Percentiles rank a stretch among this genome's conserved stretches.
phyloP scores from a whole-genome alignment of 2,797 vertebrate genomes.

The Graptemys geographica region DNA sequence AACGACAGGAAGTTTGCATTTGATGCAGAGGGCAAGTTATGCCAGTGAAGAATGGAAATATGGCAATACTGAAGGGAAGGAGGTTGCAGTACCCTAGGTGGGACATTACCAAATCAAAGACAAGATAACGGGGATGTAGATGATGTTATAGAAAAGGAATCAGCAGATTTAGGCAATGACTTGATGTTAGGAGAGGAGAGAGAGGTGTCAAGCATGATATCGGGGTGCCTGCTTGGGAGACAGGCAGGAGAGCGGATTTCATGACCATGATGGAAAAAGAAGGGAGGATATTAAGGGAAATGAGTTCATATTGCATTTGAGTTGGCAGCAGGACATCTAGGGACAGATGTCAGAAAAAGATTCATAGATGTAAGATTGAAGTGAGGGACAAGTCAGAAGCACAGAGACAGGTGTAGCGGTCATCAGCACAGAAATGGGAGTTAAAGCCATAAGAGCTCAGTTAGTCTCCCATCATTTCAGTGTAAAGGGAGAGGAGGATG shows the following conservation, averaged over 20 bases:
- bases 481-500: background rate
- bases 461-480: background rate
- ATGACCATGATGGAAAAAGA: constrained; percentile 37
- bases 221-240: background rate
- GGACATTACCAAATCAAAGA: constrained; percentile 50
- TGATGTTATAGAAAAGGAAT: constrained; percentile 50
- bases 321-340: constrained; percentile 39
- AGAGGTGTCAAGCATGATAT: constrained; percentile 48
- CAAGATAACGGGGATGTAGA: constrained; percentile 11
- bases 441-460: background rate
- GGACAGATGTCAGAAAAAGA: constrained; percentile 56
- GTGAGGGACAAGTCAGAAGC: background rate
- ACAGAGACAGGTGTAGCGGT: background rate
- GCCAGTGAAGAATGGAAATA: background rate
- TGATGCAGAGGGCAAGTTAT: rapidly evolving
- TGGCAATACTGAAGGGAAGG: background rate
- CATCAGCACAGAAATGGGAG: rapidly evolving
- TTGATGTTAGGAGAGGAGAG: constrained; percentile 60
- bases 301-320: constrained; percentile 15
- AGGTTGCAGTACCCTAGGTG: background rate
- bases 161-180: constrained; percentile 50
- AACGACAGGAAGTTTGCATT: background rate
- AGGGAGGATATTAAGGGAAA: constrained; percentile 38
- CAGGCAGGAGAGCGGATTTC: constrained; percentile 38
- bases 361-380: background rate